Evolutionary conservation across 1,140 invertebrate genomes (phyloP).

Genomic region (Drosophila tani): DNA sequence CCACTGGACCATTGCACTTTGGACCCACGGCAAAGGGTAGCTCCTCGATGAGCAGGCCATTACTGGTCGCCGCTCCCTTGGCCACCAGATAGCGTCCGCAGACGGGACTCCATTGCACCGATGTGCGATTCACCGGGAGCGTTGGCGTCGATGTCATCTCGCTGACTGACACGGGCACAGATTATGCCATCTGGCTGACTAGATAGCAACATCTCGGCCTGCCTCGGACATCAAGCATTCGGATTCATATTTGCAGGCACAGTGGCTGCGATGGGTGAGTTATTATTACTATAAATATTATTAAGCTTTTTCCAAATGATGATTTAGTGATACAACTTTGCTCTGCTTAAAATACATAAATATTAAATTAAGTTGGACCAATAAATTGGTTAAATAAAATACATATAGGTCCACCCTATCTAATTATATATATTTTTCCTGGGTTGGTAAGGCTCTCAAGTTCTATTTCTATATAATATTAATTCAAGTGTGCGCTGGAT

Average conservation of each 20-base stretch:
- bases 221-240: conserved; percentile 35
- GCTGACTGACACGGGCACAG: conserved; percentile 32
- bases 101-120: conserved; percentile 74
- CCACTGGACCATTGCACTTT: conserved; percentile 88
- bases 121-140: conserved; percentile 64
- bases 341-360: background rate
- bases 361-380: background rate
- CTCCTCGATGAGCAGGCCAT: conserved; percentile 89
- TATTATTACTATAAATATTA: background rate
- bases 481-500: conserved; percentile 8
- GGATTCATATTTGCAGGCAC: conserved; percentile 21
- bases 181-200: conserved; percentile 15
- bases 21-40: conserved; percentile 91
- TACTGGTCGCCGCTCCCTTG: conserved; percentile 87
- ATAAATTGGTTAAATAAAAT: background rate
- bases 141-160: conserved; percentile 52
- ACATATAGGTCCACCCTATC: conserved; percentile 1
- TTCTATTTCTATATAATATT: conserved; percentile 16
- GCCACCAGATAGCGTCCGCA: conserved; percentile 89
- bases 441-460: background rate
- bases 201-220: conserved; percentile 18
- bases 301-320: background rate
- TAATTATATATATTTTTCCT: background rate
- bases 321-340: too few species aligned
- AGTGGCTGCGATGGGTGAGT: background rate